These are phyloP conservation scores for Busseola fusca DNA, from an alignment of 2,888 invertebrate genomes.

Conservation along the genomic window DNA sequence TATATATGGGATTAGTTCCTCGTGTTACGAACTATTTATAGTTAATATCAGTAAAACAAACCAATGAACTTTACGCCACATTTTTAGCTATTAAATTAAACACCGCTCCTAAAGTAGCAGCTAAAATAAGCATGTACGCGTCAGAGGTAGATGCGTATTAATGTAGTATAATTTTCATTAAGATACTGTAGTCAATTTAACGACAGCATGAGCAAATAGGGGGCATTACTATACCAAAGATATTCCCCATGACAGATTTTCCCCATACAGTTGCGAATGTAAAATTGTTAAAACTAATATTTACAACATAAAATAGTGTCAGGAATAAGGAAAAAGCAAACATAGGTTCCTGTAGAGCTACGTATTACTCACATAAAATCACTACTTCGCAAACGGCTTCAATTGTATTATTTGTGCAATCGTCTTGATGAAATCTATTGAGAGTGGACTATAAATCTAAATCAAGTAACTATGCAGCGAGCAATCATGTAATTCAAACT, in stretches of 20 bases:
- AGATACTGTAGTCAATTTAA: neutral
- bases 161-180: too few species aligned
- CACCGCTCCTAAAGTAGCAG: conserved; percentile 2
- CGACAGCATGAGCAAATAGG: neutral
- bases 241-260: conserved; percentile 8
- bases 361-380: conserved; percentile 54
- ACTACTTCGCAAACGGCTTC: conserved; percentile 63
- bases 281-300: neutral
- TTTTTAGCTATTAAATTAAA: conserved; percentile 31
- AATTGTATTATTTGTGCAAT: conserved; percentile 70
- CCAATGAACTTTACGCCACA: conserved; percentile 12
- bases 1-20: conserved; percentile 58
- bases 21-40: conserved; percentile 58
- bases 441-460: conserved; percentile 81
- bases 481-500: conserved; percentile 85
- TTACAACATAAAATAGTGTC: neutral
- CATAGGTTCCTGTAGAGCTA: neutral
- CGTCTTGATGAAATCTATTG: conserved; percentile 73
- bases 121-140: too few species aligned
- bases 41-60: conserved; percentile 30
- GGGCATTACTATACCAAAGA: neutral
- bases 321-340: conserved; percentile 35
- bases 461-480: conserved; percentile 81
- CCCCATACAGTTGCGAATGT: neutral
- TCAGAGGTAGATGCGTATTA: too few species aligned